Conservation (phyloP, 2,797 vertebrate species). For the Artibeus lituratus region DNA sequence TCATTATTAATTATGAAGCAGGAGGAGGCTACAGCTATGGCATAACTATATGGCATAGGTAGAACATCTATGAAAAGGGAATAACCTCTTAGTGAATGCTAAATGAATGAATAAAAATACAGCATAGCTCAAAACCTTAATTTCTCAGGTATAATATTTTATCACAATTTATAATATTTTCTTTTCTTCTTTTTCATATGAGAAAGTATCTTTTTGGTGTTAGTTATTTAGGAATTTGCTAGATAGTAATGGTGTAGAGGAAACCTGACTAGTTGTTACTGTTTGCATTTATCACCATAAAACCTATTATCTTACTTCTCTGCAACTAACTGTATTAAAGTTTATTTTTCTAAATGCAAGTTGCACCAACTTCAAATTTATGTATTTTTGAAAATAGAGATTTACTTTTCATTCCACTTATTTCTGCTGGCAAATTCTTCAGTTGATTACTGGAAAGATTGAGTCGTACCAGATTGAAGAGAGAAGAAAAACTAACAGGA, state of each 20-base stretch:
- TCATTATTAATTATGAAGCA: not conserved
- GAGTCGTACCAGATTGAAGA: conserved; percentile 82
- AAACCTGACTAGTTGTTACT: not conserved
- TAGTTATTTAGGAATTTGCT: not conserved
- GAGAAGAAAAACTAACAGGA: conserved; percentile 83
- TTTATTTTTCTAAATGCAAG: not conserved
- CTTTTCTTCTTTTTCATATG: not conserved
- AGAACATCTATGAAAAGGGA: not conserved
- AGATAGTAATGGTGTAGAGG: not conserved
- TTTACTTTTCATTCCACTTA: conserved; percentile 89
- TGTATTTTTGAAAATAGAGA: not conserved
- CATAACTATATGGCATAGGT: not conserved
- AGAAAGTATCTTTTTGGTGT: not conserved
- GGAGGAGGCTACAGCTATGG: not conserved
- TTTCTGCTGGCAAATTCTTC: conserved; percentile 84
- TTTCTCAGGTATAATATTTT: not conserved
- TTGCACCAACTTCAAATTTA: not conserved
- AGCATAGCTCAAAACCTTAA: not conserved
- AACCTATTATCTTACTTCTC: conserved; percentile 15
- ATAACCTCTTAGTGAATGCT: not conserved
- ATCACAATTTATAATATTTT: not conserved
- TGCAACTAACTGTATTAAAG: not conserved
- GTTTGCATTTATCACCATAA: not conserved
- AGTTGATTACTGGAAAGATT: conserved; percentile 87
- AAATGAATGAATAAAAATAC: not conserved